Evolutionary conservation across 2,888 invertebrate genomes (phyloP).

Genomic region (Archaeoteleia sp.): DNA sequence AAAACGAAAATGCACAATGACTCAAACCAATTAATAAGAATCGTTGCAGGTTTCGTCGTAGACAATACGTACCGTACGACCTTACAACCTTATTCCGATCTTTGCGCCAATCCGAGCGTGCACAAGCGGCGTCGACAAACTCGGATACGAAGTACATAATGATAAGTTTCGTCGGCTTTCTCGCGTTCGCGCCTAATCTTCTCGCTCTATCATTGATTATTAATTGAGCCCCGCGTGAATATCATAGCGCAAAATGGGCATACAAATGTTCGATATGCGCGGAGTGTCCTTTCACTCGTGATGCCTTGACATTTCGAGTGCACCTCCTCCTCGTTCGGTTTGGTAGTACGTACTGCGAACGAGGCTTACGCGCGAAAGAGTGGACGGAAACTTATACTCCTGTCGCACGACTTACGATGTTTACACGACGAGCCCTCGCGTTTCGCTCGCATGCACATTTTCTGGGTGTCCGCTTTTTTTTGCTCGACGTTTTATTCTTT

Average conservation of each 20-base stretch:
- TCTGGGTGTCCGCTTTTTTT: too few species aligned
- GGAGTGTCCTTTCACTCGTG: constrained; percentile 17
- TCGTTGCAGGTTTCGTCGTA: too few species aligned
- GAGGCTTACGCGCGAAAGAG: constrained; percentile 3
- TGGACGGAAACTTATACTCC: constrained; percentile 8
- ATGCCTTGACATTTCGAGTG: constrained; percentile 30
- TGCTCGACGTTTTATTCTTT: too few species aligned
- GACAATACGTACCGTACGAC: too few species aligned
- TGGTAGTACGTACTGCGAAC: background rate
- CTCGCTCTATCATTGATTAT: constrained; percentile 13
- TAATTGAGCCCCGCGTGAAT: constrained; percentile 12
- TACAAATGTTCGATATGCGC: background rate
- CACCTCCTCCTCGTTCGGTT: constrained; percentile 7
- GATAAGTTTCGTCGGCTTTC: background rate
- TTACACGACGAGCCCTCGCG: background rate
- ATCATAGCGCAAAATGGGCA: constrained; percentile 2
- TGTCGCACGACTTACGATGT: background rate
- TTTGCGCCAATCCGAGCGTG: too few species aligned
- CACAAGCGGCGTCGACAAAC: too few species aligned
- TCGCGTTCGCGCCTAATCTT: constrained; percentile 7
- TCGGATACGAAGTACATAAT: background rate
- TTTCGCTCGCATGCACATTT: too few species aligned
- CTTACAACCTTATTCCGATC: too few species aligned
- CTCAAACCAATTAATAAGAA: too few species aligned
- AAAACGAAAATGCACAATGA: too few species aligned